These are phyloP conservation scores for Epirrita christyi DNA, from an alignment of 2,888 invertebrate species.

Conservation along the genomic window DNA sequence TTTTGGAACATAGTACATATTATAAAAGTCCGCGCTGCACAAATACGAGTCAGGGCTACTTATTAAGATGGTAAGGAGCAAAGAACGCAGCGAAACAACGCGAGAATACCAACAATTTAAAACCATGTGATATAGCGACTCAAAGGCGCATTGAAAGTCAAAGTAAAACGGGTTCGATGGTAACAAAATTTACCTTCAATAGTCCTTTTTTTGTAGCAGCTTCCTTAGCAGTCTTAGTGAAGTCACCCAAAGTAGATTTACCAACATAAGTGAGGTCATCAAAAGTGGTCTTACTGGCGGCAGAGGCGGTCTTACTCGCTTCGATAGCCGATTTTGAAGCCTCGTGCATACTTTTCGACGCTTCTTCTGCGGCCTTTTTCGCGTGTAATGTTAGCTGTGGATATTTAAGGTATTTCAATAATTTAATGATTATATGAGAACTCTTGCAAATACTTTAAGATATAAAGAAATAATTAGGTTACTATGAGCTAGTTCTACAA, in stretches of 20 bases:
- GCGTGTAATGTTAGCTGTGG: constrained; percentile 92
- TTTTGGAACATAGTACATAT: no score
- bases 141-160: no score
- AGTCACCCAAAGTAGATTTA: constrained; percentile 94
- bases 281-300: constrained; percentile 93
- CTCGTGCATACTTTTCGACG: constrained; percentile 92
- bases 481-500: constrained; percentile 7
- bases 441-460: no score
- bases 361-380: constrained; percentile 94
- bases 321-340: constrained; percentile 93
- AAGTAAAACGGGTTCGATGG: no score
- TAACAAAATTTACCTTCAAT: constrained; percentile 82
- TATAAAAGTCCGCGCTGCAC: no score
- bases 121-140: no score
- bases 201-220: constrained; percentile 94
- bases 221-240: constrained; percentile 96
- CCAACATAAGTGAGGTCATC: constrained; percentile 95
- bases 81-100: no score
- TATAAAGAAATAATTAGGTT: not conserved
- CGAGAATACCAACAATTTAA: no score
- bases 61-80: no score
- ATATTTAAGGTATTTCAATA: constrained; percentile 6
- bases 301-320: constrained; percentile 94
- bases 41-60: no score
- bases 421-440: no score